phyloP scores from a whole-genome alignment of 2,888 invertebrate genomes.

The Cyclophora albipunctata region DNA sequence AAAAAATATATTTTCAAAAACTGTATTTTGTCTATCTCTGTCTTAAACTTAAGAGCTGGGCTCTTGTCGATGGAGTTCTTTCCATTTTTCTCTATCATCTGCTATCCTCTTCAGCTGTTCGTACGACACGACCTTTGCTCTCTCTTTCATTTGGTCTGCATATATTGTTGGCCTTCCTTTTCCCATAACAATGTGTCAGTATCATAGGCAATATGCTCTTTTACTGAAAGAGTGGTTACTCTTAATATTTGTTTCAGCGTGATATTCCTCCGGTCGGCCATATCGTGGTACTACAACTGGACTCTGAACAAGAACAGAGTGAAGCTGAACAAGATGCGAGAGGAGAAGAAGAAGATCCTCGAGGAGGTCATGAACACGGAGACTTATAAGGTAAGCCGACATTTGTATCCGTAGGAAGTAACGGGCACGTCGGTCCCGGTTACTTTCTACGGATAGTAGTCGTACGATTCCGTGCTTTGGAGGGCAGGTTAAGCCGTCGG shows the following conservation, averaged over 20 bases:
- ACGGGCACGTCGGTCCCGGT: too few relatives aligned
- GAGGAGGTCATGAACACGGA: constrained; percentile 98
- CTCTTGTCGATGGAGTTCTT: too few relatives aligned
- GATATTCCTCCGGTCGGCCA: constrained; percentile 82
- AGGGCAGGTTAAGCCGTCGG: constrained; percentile 42
- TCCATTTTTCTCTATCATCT: too few relatives aligned
- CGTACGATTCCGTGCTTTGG: too few relatives aligned
- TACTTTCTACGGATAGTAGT: too few relatives aligned
- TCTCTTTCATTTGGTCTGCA: too few relatives aligned
- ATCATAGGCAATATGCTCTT: background rate
- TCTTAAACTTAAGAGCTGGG: background rate
- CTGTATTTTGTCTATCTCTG: background rate
- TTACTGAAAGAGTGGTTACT: background rate
- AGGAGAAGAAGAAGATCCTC: constrained; percentile 90
- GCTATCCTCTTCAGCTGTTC: too few relatives aligned
- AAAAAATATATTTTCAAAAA: too few relatives aligned
- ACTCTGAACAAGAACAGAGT: constrained; percentile 86
- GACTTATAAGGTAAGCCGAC: constrained; percentile 88
- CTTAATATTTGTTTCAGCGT: constrained; percentile 73
- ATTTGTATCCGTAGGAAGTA: too few relatives aligned
- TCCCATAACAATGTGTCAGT: background rate
- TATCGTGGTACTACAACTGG: constrained; percentile 92
- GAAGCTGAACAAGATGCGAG: constrained; percentile 80
- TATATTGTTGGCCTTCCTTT: too few relatives aligned
- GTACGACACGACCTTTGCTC: too few relatives aligned